Percentiles rank a stretch among this genome's conserved stretches.
phyloP scores from a whole-genome alignment of 2,888 invertebrate genomes.

The Leptopilina drosophilae region DNA sequence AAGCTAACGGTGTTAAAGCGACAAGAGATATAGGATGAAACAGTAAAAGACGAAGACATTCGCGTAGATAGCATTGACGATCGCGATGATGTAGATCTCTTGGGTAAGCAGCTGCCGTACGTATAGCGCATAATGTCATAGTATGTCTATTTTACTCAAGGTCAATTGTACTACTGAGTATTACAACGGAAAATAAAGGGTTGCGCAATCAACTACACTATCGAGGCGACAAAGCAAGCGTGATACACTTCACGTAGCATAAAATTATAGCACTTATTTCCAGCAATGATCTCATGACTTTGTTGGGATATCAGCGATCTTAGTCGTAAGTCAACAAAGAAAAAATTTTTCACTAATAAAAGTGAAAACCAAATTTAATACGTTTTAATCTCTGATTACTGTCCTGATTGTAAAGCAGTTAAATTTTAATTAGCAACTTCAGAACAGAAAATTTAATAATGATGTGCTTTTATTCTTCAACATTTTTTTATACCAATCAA shows the following conservation, averaged over 20 bases:
- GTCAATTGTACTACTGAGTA: conserved; percentile 73
- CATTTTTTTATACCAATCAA: no score
- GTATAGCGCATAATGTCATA: conserved; percentile 72
- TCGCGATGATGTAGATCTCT: conserved; percentile 64
- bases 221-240: conserved; percentile 66
- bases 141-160: conserved; percentile 73
- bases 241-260: conserved; percentile 67
- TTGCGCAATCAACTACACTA: conserved; percentile 70
- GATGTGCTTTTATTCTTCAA: no score
- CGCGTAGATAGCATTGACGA: conserved; percentile 54
- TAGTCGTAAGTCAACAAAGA: conserved; percentile 49
- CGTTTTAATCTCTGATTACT: no score
- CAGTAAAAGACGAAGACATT: conserved; percentile 51
- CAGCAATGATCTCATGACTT: conserved; percentile 75
- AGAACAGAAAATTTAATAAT: no score
- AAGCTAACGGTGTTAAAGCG: conserved; percentile 31
- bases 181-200: conserved; percentile 73
- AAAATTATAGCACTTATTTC: conserved; percentile 75
- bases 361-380: no score
- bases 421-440: no score
- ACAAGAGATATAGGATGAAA: conserved; percentile 32
- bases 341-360: background rate
- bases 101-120: conserved; percentile 57
- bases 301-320: conserved; percentile 55
- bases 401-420: no score